Evolutionary conservation across 2,113 vertebrate species (phyloP), one percentile per base, ranked within the genome.

Genomic region (Neopipo cinnamomea): DNA sequence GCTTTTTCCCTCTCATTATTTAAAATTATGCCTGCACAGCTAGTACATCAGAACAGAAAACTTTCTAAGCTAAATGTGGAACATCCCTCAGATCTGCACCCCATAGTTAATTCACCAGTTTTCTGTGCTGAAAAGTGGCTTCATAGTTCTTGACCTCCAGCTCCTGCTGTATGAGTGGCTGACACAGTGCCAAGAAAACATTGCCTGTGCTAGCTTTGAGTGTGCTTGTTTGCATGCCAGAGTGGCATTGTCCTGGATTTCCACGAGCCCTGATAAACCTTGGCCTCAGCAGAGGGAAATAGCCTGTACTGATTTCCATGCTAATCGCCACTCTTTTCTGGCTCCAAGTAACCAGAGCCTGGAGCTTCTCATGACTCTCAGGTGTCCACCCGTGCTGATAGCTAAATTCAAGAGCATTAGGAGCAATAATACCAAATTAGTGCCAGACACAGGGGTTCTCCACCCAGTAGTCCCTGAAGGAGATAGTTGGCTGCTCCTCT

Each of bases 361-460:
- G 46, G 21, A 74, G 63, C 63, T 91, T 53, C n/a, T 68, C 65
- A 30, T 47, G 33, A 15, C 35, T 90, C 33, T 39, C 21, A n/a
- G 19, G 84, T 88, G 75, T 76, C 39, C 50, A 55, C 67, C 12
- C 0, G 0, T 95, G 61, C 82, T 88, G 67, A 75, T 19, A 77
- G 72, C 79, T 76, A 46, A 63, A 70, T 92, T 84, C 79, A 78
- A 86, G 65, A 63, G 39, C 67, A 23, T 42, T 66, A n/a, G 42
- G 42, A 95, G 50, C 85, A 88, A 3, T 58, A 63, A 18, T 47
- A 37, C 22, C 47, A 59, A 27, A 19, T 70, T 66, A 73, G 55
- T 93, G 82, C 78, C 90, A 96, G 82, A 77, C 52, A 44, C 39
- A 66, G 75, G 39, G 47, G 20, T 94, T 96, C 79, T 95, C 72